Conservation (phyloP, 2,797 vertebrate species). For the Lagothrix lagotricha region DNA sequence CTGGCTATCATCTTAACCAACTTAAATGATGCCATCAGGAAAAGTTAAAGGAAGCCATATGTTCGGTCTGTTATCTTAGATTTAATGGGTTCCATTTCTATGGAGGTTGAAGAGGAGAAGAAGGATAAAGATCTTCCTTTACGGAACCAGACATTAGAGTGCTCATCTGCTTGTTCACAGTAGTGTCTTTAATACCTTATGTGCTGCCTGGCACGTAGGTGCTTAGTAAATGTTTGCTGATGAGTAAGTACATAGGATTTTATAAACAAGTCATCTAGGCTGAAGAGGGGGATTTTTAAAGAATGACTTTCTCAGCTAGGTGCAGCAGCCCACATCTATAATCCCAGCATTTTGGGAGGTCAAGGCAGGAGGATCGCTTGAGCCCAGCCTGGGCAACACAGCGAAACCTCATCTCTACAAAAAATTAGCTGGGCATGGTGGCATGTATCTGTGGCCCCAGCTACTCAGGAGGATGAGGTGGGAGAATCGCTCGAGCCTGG, state of each 20-base stretch:
- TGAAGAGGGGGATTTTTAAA: not conserved
- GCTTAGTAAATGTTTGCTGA: not conserved
- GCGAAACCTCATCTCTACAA: too few species aligned
- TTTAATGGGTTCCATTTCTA: not conserved
- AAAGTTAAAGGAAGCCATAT: not conserved
- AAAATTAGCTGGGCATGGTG: too few species aligned
- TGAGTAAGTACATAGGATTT: not conserved
- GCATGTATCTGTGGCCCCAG: too few species aligned
- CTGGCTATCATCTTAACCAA: conserved; percentile 16
- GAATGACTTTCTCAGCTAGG: not conserved
- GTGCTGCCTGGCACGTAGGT: not conserved
- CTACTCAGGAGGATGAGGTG: too few species aligned
- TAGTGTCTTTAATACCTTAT: not conserved
- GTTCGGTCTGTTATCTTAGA: not conserved
- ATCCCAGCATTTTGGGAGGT: too few species aligned
- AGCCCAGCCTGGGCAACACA: too few species aligned
- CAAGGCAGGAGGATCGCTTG: too few species aligned
- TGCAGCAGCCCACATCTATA: too few species aligned
- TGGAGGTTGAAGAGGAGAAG: not conserved
- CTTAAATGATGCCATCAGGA: not conserved
- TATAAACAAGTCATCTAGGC: not conserved
- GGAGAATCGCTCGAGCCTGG: too few species aligned
- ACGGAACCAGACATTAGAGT: not conserved
- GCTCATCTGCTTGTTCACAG: not conserved
- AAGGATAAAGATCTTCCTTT: not conserved